phyloP scores from a whole-genome alignment of 2,113 vertebrate genomes.

The Turnix velox region DNA sequence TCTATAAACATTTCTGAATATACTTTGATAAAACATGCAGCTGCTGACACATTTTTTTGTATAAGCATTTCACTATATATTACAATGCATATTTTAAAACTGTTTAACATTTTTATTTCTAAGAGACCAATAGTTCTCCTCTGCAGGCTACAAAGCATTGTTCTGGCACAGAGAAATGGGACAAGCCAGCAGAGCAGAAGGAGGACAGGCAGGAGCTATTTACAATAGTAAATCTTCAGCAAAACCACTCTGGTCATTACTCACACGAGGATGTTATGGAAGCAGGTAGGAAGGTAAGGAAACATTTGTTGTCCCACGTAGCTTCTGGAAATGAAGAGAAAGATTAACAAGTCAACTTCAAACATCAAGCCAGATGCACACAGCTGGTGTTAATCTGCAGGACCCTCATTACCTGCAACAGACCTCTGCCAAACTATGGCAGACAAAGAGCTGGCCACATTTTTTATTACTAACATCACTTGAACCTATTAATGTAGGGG shows the following conservation, averaged over 20 bases:
- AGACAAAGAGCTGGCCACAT: not conserved
- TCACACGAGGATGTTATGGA: not conserved
- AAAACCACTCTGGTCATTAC: not conserved
- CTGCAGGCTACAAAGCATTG: not conserved
- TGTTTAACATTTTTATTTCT: not conserved
- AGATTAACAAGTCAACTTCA: not conserved
- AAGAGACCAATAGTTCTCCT: not conserved
- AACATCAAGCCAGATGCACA: not conserved
- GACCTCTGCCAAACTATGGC: not conserved
- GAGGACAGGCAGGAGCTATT: not conserved
- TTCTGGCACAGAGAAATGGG: not conserved
- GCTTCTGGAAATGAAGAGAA: constrained; percentile 21
- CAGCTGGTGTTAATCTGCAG: not conserved
- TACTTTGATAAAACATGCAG: not conserved
- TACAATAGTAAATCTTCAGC: not conserved
- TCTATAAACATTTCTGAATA: not conserved
- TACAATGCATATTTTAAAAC: not conserved
- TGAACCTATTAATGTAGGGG: not conserved
- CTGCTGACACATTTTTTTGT: not conserved
- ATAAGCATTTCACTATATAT: not conserved
- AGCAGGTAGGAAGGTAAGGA: not conserved
- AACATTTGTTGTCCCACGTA: not conserved
- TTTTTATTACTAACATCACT: not conserved
- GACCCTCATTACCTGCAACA: not conserved
- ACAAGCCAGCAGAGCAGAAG: not conserved